These are phyloP conservation scores for Bovichtus diacanthus DNA, from an alignment of 2,797 vertebrate species.

Conservation along the genomic window DNA sequence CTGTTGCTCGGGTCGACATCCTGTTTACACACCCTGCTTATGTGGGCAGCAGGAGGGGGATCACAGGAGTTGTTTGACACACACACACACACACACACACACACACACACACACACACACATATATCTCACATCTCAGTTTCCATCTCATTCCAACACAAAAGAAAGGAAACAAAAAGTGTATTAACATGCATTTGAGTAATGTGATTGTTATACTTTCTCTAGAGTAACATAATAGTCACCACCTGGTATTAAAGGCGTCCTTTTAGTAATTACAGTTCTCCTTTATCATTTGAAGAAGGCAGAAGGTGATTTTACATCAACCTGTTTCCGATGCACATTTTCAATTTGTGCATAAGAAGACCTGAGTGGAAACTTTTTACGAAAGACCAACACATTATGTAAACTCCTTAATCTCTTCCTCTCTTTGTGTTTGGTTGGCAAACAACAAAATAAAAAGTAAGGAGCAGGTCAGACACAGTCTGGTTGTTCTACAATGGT, in stretches of 20 bases:
- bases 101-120: constrained; percentile 34
- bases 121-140: neutral
- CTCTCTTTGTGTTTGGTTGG: neutral
- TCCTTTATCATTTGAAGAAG: neutral
- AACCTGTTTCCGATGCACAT: no score
- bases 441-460: neutral
- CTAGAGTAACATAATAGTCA: neutral
- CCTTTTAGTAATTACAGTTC: neutral
- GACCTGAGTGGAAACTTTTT: no score
- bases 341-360: no score
- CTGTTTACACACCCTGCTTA: constrained; percentile 80
- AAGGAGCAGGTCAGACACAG: neutral
- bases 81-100: constrained; percentile 28
- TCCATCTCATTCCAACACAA: constrained; percentile 7
- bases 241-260: neutral
- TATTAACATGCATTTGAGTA: neutral
- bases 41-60: constrained; percentile 70
- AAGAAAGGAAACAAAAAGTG: constrained; percentile 8
- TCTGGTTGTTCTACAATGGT: neutral
- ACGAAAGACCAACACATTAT: neutral
- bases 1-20: constrained; percentile 76
- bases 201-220: neutral
- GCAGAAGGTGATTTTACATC: neutral
- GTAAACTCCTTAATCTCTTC: neutral
- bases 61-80: constrained; percentile 68